phyloP scores from a whole-genome alignment of 2,113 vertebrate genomes.

The Eretmochelys imbricata region DNA sequence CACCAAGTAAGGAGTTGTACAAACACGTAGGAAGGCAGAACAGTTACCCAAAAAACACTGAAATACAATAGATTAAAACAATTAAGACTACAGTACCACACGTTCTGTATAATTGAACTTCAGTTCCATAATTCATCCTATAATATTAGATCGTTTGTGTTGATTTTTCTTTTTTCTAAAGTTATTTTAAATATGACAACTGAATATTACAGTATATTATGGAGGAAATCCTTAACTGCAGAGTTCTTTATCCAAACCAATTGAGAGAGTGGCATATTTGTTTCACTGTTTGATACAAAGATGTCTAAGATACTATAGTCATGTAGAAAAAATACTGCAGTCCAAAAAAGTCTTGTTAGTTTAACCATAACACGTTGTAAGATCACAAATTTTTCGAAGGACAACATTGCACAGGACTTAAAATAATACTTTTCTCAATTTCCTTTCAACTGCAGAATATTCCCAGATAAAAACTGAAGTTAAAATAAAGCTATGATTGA shows the following conservation, averaged over 20 bases:
- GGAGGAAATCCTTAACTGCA: constrained; percentile 24
- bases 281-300: not conserved
- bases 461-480: not conserved
- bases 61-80: constrained; percentile 5
- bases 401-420: not conserved
- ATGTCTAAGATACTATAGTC: rapidly evolving
- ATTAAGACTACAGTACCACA: not conserved
- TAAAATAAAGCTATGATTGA: not conserved
- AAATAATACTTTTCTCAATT: not conserved
- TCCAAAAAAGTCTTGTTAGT: not conserved
- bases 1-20: not conserved
- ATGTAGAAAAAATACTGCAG: not conserved
- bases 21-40: not conserved
- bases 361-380: not conserved
- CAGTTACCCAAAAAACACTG: not conserved
- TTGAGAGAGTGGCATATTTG: not conserved
- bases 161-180: not conserved
- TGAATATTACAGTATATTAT: not conserved
- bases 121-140: constrained; percentile 16
- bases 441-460: not conserved
- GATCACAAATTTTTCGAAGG: not conserved
- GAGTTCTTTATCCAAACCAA: not conserved
- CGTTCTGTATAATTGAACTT: not conserved
- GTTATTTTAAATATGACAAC: not conserved
- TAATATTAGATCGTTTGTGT: not conserved